Evolutionary conservation across 1,140 invertebrate species (phyloP), one percentile per base, ranked within the genome.

Genomic region (Aphaenogaster ashmeadi): DNA sequence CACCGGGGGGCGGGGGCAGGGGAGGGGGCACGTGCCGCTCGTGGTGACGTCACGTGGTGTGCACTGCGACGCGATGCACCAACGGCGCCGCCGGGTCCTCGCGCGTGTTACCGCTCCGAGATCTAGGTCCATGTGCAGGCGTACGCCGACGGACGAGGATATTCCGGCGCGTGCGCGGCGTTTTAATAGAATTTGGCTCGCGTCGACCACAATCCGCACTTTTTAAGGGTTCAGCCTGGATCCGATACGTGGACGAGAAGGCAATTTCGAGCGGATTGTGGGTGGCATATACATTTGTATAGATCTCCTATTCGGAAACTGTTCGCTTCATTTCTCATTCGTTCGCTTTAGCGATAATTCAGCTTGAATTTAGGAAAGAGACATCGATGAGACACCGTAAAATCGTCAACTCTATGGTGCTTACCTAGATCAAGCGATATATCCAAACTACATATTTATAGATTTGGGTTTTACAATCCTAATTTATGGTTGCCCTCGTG

Each of bases 31-130:
- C 94, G 94, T 94, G 94, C 93, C 93, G 89, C 89, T 84, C 69
- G 80, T 78, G 80, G 74, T 94, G 94, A 94, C 94, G 94, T 95
- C 94, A 95, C 92, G 91, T 56, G 86, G 77, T 89, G 91, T 93
- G 93, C 93, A 94, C 88, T 92, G 93, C 91, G 88, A 87, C 87
- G 88, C 88, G 91, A 71, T 92, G 91, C 93, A 92, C 88, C 87
- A 88, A 84, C 83, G 88, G 78, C 88, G 88, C 79, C 89, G 88
- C 66, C 41, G 66, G 66, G 67, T 86, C 71, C 72, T 77, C 84
- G 89, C 60, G 15, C 62, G 72, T 11, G 72, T 36, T 38, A 38
- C 27, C 60, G 81, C 77, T 87, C 33, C 41, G 78, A 75, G 77
- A 87, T 90, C 56, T 85, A 90, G 88, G 89, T 90, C 89, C 89